Evolutionary conservation across 1,140 invertebrate genomes (phyloP).

Genomic region (Arion vulgaris): DNA sequence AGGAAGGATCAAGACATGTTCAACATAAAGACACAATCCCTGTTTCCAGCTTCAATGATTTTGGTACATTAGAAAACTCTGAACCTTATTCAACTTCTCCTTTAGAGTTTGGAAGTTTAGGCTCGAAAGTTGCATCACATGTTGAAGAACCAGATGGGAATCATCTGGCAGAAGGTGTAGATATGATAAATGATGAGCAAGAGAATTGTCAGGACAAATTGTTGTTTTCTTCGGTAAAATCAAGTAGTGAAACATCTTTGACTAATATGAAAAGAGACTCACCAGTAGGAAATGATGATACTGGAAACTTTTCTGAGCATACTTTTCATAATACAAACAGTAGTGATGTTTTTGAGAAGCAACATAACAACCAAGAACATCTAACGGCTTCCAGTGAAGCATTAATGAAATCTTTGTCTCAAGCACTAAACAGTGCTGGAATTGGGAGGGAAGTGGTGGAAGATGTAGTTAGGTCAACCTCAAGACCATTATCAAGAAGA

Average conservation of each 20-base stretch:
- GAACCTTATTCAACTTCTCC: background rate
- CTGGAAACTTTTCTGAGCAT: slow-evolving; percentile 11
- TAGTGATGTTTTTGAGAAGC: background rate
- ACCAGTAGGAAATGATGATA: slow-evolving; percentile 19
- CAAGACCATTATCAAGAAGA: background rate
- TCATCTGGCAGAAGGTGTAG: background rate
- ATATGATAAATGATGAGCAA: background rate
- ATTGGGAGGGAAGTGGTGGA: background rate
- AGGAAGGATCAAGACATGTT: background rate
- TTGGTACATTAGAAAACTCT: background rate
- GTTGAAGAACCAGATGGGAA: background rate
- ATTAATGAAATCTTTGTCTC: background rate
- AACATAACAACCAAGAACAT: background rate
- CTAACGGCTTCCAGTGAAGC: background rate
- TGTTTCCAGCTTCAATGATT: background rate
- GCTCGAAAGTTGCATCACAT: background rate
- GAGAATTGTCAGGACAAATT: background rate
- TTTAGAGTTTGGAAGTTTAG: background rate
- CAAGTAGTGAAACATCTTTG: background rate
- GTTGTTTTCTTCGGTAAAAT: background rate
- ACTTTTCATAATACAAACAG: background rate
- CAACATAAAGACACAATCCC: background rate
- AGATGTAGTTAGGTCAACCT: background rate
- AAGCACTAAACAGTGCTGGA: background rate
- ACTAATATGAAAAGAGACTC: slow-evolving; percentile 21